These are phyloP conservation scores for Pollenia angustigena DNA, from an alignment of 2,888 invertebrate species.

Conservation along the genomic window DNA sequence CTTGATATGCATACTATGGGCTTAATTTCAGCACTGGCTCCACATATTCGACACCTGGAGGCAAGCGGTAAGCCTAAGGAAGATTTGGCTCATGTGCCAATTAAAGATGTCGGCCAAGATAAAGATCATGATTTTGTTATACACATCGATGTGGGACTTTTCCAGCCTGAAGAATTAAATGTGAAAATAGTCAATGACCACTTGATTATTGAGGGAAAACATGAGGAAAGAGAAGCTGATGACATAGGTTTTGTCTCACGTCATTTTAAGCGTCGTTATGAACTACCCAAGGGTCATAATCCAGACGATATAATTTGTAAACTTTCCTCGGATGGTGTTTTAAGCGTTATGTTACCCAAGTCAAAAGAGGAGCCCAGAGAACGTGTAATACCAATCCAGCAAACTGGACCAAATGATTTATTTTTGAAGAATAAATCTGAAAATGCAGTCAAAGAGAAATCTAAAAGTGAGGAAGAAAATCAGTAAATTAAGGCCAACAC, in stretches of 20 bases:
- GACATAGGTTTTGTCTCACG: slow-evolving; percentile 91
- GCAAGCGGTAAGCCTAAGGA: slow-evolving; percentile 76
- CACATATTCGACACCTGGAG: slow-evolving; percentile 79
- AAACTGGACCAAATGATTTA: slow-evolving; percentile 79
- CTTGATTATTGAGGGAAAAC: slow-evolving; percentile 88
- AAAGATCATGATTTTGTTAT: slow-evolving; percentile 88
- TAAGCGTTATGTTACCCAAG: slow-evolving; percentile 89
- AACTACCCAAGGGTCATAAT: slow-evolving; percentile 88
- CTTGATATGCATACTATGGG: slow-evolving; percentile 80
- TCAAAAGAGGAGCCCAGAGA: slow-evolving; percentile 75
- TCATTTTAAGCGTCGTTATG: slow-evolving; percentile 90
- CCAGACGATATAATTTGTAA: slow-evolving; percentile 89
- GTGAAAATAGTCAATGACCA: slow-evolving; percentile 88
- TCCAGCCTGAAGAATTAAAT: slow-evolving; percentile 88
- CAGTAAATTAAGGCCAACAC: neutral
- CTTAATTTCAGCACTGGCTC: slow-evolving; percentile 79
- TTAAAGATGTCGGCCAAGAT: slow-evolving; percentile 59
- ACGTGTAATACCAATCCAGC: slow-evolving; percentile 80
- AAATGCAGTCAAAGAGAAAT: slow-evolving; percentile 72
- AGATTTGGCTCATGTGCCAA: slow-evolving; percentile 62
- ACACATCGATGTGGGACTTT: slow-evolving; percentile 88
- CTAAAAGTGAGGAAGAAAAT: slow-evolving; percentile 70
- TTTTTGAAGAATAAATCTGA: slow-evolving; percentile 76
- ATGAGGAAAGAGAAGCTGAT: slow-evolving; percentile 88
- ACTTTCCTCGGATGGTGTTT: slow-evolving; percentile 91